Evolutionary conservation across 2,888 invertebrate genomes (phyloP).

Genomic region (Xestia c-nigrum): DNA sequence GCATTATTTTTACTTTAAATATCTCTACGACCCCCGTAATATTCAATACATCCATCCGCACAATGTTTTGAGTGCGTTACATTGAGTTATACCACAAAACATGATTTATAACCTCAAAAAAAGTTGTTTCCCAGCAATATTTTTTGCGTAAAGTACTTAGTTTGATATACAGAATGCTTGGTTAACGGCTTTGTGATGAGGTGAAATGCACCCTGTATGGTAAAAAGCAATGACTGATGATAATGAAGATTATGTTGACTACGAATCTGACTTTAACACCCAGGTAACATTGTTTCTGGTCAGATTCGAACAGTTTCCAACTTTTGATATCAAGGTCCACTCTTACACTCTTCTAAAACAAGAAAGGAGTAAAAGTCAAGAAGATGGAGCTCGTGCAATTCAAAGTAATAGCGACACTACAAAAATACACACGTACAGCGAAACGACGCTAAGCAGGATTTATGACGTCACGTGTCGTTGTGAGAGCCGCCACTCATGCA

Average conservation of each 20-base stretch:
- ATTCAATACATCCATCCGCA: too few relatives aligned
- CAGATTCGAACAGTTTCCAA: neutral
- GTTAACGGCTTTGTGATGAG: too few relatives aligned
- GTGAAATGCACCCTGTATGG: too few relatives aligned
- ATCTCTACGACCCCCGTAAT: too few relatives aligned
- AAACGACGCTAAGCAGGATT: constrained; percentile 57
- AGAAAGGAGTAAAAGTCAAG: constrained; percentile 23
- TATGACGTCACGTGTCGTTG: constrained; percentile 54
- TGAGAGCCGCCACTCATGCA: constrained; percentile 26
- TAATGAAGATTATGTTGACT: neutral
- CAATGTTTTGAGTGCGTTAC: too few relatives aligned
- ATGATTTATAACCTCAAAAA: too few relatives aligned
- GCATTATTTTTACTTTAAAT: too few relatives aligned
- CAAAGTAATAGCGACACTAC: constrained; percentile 50
- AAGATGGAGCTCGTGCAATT: constrained; percentile 41
- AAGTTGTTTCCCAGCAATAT: too few relatives aligned
- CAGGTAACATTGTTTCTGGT: neutral
- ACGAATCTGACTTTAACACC: neutral
- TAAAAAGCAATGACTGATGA: too few relatives aligned
- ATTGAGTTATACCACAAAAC: too few relatives aligned
- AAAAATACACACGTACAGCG: constrained; percentile 63
- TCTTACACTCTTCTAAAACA: neutral
- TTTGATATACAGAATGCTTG: too few relatives aligned
- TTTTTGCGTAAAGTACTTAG: too few relatives aligned
- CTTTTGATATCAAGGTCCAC: neutral